phyloP scores from a whole-genome alignment of 2,888 invertebrate genomes.

The Liopterus haemorrhoidalis region DNA sequence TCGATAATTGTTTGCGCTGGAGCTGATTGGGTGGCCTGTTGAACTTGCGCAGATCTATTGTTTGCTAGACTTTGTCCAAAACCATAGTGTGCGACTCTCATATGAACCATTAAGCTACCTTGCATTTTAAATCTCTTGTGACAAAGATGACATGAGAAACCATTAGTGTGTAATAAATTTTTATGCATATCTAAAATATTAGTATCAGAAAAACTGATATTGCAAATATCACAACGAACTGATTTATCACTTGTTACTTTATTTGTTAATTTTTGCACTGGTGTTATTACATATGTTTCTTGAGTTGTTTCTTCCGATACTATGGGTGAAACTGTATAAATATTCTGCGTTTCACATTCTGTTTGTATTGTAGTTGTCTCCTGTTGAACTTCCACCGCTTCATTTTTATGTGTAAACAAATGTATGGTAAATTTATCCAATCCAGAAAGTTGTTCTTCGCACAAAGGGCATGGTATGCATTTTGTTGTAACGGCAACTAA shows the following conservation, averaged over 20 bases:
- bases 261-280: slow-evolving; percentile 7
- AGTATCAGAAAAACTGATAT: slow-evolving; percentile 62
- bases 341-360: no score
- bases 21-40: slow-evolving; percentile 8
- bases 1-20: slow-evolving; percentile 47
- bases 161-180: slow-evolving; percentile 59
- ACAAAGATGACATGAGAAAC: slow-evolving; percentile 69
- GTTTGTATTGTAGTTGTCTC: slow-evolving; percentile 8
- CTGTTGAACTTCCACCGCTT: slow-evolving; percentile 29
- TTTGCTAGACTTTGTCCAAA: slow-evolving; percentile 38
- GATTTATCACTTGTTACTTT: slow-evolving; percentile 30
- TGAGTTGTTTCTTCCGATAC: slow-evolving; percentile 7
- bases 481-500: slow-evolving; percentile 71
- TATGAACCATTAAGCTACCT: slow-evolving; percentile 75
- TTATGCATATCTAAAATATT: slow-evolving; percentile 69
- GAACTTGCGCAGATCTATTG: slow-evolving; percentile 5
- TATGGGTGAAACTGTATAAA: slow-evolving; percentile 1
- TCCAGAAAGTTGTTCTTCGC: slow-evolving; percentile 66
- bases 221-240: slow-evolving; percentile 63
- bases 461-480: slow-evolving; percentile 69
- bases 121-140: slow-evolving; percentile 75
- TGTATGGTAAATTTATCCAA: slow-evolving; percentile 80
- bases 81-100: slow-evolving; percentile 71
- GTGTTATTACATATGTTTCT: slow-evolving; percentile 9
- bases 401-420: slow-evolving; percentile 63